Conservation (phyloP, 1,140 invertebrate species). For the Tetramorium alpestre region DNA sequence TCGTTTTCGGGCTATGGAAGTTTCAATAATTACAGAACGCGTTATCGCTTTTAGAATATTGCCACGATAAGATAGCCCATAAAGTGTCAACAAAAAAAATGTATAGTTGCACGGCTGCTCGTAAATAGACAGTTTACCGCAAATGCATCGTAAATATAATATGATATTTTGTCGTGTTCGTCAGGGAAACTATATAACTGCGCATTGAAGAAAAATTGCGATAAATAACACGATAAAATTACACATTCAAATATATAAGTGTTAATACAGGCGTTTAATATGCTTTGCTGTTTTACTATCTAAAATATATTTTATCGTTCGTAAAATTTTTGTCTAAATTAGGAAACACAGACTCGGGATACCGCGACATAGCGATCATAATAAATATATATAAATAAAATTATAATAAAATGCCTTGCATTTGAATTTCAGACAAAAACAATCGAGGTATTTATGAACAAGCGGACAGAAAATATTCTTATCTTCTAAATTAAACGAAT, state of each 20-base stretch:
- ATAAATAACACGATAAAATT: background rate
- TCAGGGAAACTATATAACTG: background rate
- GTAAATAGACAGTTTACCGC: background rate
- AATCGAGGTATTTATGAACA: background rate
- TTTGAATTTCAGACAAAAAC: background rate
- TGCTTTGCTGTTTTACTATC: background rate
- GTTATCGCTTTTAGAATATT: background rate
- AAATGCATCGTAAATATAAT: background rate
- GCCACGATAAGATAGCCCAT: background rate
- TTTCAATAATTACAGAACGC: background rate
- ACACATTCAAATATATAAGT: background rate
- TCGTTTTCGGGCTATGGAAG: background rate
- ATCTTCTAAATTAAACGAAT: background rate
- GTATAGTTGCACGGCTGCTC: background rate
- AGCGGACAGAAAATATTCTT: background rate
- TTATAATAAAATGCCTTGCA: background rate
- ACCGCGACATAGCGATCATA: background rate
- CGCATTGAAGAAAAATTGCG: background rate
- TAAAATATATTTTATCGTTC: background rate
- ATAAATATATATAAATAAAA: too few species aligned
- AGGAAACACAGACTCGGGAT: background rate
- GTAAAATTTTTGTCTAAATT: background rate
- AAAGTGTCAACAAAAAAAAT: constrained; percentile 2
- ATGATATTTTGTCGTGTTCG: background rate
- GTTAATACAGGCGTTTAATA: too few species aligned